A percentile compares a stretch with the other conserved stretches of the same genome.
phyloP scores from a whole-genome alignment of 2,888 invertebrate genomes.

The Cheilosia scutellata region DNA sequence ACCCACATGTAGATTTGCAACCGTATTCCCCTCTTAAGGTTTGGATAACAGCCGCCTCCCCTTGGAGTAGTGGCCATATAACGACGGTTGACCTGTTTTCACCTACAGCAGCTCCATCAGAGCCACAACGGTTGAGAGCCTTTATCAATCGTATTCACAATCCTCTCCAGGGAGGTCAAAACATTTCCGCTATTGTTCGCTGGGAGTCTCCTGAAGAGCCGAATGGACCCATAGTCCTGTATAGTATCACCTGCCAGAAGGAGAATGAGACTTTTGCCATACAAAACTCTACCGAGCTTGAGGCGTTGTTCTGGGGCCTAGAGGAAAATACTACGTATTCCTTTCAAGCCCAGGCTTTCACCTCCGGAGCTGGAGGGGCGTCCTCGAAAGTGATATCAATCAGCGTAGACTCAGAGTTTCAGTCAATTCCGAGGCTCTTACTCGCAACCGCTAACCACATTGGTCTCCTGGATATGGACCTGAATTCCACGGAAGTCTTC shows the following conservation, averaged over 20 bases:
- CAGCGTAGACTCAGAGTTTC: constrained; percentile 86
- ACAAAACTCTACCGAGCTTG: constrained; percentile 83
- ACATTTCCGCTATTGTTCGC: constrained; percentile 88
- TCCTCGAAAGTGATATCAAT: constrained; percentile 88
- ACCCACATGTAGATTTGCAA: constrained; percentile 81
- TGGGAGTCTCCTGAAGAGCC: constrained; percentile 91
- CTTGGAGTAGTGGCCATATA: constrained; percentile 91
- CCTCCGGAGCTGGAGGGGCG: constrained; percentile 90
- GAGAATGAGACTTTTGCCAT: constrained; percentile 82
- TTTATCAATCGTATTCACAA: constrained; percentile 87
- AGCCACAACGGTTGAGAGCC: constrained; percentile 89
- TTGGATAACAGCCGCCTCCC: constrained; percentile 91
- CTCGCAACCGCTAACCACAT: constrained; percentile 90
- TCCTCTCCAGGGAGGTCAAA: constrained; percentile 76
- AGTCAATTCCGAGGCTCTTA: constrained; percentile 92
- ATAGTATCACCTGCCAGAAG: constrained; percentile 88
- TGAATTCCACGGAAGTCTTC: constrained; percentile 86
- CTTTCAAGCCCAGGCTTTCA: constrained; percentile 91
- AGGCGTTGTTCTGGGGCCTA: constrained; percentile 86
- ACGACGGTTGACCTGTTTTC: constrained; percentile 88
- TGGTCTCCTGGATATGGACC: constrained; percentile 90
- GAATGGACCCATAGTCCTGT: constrained; percentile 91
- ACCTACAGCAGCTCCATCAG: constrained; percentile 92
- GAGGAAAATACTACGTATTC: constrained; percentile 87
- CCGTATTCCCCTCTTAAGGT: constrained; percentile 91